These are phyloP conservation scores for Melieria omissa DNA, from an alignment of 2,888 invertebrate species.

Conservation along the genomic window DNA sequence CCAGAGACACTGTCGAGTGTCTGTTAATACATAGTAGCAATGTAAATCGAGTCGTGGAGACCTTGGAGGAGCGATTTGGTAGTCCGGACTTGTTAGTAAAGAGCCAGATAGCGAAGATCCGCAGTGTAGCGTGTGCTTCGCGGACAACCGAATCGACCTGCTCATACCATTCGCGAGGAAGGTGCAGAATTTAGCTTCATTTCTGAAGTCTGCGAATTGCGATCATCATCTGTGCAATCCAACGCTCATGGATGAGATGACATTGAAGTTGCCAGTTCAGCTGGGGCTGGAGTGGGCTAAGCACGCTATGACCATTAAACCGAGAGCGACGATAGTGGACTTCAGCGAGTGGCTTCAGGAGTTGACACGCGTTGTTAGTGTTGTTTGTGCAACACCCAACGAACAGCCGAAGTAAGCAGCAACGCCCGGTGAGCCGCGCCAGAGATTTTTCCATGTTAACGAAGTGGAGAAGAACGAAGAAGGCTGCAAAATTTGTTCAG, in stretches of 20 bases:
- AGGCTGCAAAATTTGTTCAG: background rate
- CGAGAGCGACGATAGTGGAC: conserved; percentile 28
- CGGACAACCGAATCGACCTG: conserved; percentile 26
- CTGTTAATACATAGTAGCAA: conserved; percentile 25
- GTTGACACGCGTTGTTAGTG: conserved; percentile 24
- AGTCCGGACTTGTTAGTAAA: conserved; percentile 18
- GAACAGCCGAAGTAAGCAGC: conserved; percentile 14
- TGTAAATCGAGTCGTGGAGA: conserved; percentile 16
- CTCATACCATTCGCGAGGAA: conserved; percentile 37
- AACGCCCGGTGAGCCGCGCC: conserved; percentile 5
- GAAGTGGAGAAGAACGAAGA: background rate
- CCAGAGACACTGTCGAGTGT: conserved; percentile 22
- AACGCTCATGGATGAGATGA: conserved; percentile 36
- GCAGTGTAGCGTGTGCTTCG: too few relatives aligned
- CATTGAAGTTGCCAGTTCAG: conserved; percentile 32
- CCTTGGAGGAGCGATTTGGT: conserved; percentile 14
- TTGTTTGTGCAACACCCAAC: conserved; percentile 2
- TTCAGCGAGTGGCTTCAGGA: conserved; percentile 40
- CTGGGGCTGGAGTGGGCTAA: conserved; percentile 34
- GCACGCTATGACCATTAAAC: conserved; percentile 14
- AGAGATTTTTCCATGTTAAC: conserved; percentile 8
- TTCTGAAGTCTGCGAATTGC: conserved; percentile 34
- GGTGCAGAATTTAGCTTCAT: conserved; percentile 38
- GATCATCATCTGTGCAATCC: conserved; percentile 38
- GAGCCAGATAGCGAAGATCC: conserved; percentile 12